Evolutionary conservation across 2,113 vertebrate species (phyloP), one percentile per base, ranked within the genome.

Genomic region (Hippolais icterina): DNA sequence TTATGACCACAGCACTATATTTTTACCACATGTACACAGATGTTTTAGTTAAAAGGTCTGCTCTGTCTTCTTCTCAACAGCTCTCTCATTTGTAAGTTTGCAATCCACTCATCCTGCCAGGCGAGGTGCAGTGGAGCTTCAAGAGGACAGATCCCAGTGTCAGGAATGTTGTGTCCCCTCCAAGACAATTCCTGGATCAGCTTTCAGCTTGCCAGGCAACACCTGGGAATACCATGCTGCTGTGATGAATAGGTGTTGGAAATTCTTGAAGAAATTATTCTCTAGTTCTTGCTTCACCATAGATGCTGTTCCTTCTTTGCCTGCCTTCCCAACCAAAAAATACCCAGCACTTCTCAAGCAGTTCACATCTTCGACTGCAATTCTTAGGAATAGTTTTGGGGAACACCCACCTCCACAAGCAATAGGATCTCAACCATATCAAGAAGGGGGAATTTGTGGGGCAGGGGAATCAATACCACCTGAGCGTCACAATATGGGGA

Each of bases 121-220:
- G 27, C 0, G 0, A 59, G 39, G 4, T 28, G 59, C 14, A 42
- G 50, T 47, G 41, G 29, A 65, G 11, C 20, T 82, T 14, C 19
- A 31, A 41, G 53, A 74, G 72, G 33, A 66, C 60, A 75, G 15
- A 63, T 52, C 49, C 66, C 35, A 35, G 70, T 33, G 25, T 44
- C 25, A 37, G 10, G 13, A 39, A n/a, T 3, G 14, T n/a, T 11
- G 31, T 63, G 70, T 25, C 56, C 27, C 53, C 69, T 64, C 63
- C 59, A 10, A 1, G 2, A 23, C 50, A 52, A 17, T 52, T 16
- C 50, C 50, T 52, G 50, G 15, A 27, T 28, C 50, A 28, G 50
- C 50, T 52, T 52, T 16, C 50, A 28, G 50, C 50, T 52, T 17
- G 50, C 50, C 50, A 52, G 50, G 25, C 14, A 50, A 14, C 49